Conservation (phyloP, 1,140 invertebrate species). For the Bombyx mori region DNA sequence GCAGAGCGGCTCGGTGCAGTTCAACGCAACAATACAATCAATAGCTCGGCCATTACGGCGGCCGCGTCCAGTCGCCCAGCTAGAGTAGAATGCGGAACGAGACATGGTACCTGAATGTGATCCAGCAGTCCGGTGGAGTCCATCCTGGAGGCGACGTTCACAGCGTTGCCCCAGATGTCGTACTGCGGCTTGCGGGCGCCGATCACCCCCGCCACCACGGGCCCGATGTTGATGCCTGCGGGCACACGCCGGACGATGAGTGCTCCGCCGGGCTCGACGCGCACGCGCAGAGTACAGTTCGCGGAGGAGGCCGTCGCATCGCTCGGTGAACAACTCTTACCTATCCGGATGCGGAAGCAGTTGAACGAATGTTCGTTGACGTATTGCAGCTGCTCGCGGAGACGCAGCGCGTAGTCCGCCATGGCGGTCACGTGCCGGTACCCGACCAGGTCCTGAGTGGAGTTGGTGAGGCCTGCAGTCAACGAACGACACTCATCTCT, state of each 20-base stretch:
- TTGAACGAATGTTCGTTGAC: slow-evolving; percentile 98
- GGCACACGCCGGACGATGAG: neutral
- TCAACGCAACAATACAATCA: too few species aligned
- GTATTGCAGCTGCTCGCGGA: slow-evolving; percentile 88
- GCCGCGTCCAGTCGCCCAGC: neutral
- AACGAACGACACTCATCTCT: neutral
- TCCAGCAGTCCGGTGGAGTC: slow-evolving; percentile 87
- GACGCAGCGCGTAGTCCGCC: slow-evolving; percentile 91
- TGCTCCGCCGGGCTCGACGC: neutral
- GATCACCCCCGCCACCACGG: slow-evolving; percentile 96
- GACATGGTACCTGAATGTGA: slow-evolving; percentile 79
- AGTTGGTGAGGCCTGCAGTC: slow-evolving; percentile 79
- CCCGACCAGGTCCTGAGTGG: slow-evolving; percentile 83
- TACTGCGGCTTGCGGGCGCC: slow-evolving; percentile 92
- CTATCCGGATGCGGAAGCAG: slow-evolving; percentile 94
- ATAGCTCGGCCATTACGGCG: neutral
- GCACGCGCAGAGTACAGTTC: neutral
- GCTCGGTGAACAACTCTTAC: slow-evolving; percentile 56
- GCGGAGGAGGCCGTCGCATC: neutral
- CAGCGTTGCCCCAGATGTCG: slow-evolving; percentile 95
- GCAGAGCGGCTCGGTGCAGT: slow-evolving; percentile 14
- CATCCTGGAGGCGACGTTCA: slow-evolving; percentile 93
- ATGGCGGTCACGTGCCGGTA: slow-evolving; percentile 88
- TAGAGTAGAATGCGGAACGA: neutral
- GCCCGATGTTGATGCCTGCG: slow-evolving; percentile 92